Evolutionary conservation across 2,888 invertebrate species (phyloP).

Genomic region (Caenorhabditis virilis): DNA sequence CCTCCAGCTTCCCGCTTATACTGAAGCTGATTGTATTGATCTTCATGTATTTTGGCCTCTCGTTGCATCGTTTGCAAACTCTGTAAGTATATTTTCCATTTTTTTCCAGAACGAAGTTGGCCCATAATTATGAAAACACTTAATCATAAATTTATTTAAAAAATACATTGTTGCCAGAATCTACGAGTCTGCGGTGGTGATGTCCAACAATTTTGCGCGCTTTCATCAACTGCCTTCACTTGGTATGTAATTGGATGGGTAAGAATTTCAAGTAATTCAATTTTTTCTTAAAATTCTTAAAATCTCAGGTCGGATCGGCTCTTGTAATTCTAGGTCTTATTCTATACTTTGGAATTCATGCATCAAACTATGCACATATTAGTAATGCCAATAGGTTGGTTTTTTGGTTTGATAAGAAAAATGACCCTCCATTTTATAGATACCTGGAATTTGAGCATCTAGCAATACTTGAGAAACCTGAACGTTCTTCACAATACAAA

Average conservation of each 20-base stretch:
- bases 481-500: too few relatives aligned
- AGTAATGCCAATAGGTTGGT: conserved; percentile 90
- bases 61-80: conserved; percentile 45
- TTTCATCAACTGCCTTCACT: conserved; percentile 60
- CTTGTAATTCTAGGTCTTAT: conserved; percentile 70
- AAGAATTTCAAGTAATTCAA: too few relatives aligned
- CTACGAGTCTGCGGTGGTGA: conserved; percentile 64
- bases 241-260: conserved; percentile 58
- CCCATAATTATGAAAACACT: too few relatives aligned
- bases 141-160: too few relatives aligned
- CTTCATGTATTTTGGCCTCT: conserved; percentile 60
- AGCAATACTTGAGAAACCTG: too few relatives aligned
- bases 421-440: too few relatives aligned
- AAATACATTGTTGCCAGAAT: conserved; percentile 42
- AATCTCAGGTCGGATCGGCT: conserved; percentile 45
- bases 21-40: conserved; percentile 61
- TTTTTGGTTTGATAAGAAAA: too few relatives aligned
- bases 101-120: too few relatives aligned
- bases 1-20: conserved; percentile 74
- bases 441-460: too few relatives aligned
- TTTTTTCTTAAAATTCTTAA: too few relatives aligned
- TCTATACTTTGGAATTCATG: conserved; percentile 90
- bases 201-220: conserved; percentile 66
- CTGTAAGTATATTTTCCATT: conserved; percentile 35
- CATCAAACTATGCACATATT: conserved; percentile 93